Base-by-base conservation (phyloP, 53 echinoderm and acorn worm genomes). In the Zoroaster sp. region DNA sequence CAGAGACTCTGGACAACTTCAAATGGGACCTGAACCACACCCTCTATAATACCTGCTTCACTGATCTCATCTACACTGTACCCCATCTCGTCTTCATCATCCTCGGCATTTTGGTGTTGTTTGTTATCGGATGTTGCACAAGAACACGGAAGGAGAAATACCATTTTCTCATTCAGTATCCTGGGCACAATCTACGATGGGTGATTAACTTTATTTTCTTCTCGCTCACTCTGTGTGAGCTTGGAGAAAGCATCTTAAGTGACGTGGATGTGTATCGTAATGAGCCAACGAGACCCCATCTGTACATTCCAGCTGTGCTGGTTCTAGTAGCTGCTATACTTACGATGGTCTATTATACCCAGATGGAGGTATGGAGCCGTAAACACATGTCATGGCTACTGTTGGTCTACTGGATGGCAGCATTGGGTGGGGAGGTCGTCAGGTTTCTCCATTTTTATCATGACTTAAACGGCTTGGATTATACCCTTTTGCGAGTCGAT, bases 121-220 rank as follows among this genome's bases (percentile, higher is more conserved):
- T 93, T 13, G 35, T 93, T 39, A 30, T 91, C 12, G 77, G 90
- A 31, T 95, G 89, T 73, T 91, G 86, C 77, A 89, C 93, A 3
- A 44, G 72, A 0, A 72, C 78, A 47, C 77, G 91, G 9, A 74
- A 77, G 55, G 42, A 37, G 46, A 35, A 51, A 0, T 87, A 74
- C 41, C 35, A 3, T 1, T 93, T 72, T 47, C 80, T 95, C 39
- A 41, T 95, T 34, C 89, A 65, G 38, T 93, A 89, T 30, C 95
- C 95, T 0, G 93, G 95, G 12, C 95, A 95, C 78, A 73, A 91
- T 6, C 51, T 75, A 4, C 36, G 93, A 89, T 93, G 93, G 93
- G 30, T 95, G 21, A 52, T 93, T 11, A 35, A 85, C 74, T 83
- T 89, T 8, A 80, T 87, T 9, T 91, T 88, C 38, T 35, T 88